Base-by-base conservation (phyloP, 2,888 invertebrate genomes). In the Formica aserva region DNA sequence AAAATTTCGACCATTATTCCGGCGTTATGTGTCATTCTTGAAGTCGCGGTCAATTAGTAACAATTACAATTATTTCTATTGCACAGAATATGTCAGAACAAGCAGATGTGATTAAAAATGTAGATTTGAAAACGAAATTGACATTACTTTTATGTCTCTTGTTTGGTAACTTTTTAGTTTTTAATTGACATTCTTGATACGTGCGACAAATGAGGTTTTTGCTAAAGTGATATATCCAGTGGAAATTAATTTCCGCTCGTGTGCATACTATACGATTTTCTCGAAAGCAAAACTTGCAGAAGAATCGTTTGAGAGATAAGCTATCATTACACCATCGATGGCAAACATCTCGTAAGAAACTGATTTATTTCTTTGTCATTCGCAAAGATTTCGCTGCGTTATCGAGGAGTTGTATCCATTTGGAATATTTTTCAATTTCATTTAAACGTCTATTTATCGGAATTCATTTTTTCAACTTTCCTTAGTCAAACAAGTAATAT, bases 1-100 rank as follows among this genome's bases (percentile, higher is more conserved):
- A 1, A 26, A 60, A 82, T 62, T 41, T 32, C 45, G 65, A 82
- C 82, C 65, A 57, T 82, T 81, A 84, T 62, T 41, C 26, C 69
- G 35, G 15, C 26, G 32, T 5, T 32, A 52, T 52, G 32, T 6
- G 35, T 65, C 32, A 35, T 65, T 72, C 6, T 22, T 63, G 2
- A 0, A 6, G 32, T 26, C 4, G 13, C 9, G 35, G 65, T 76
- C 48, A 76, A 41, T 45, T 71, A 55, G 15, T 32, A 52, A 52
- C 18, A 76, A 13, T 32, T 45, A 15, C 18, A 45, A 45, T 45
- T 45, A 15, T 15, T 45, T 45, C 5, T 45, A 15, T 45, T 5
- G 5, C 3, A 22, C 9, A 45, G 3, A 75, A 9, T 45, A 11
- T 18, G 13, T 4, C 3, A 13, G 0, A 62, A 62, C 4, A 63